These are phyloP conservation scores for Synanceia verrucosa DNA, from an alignment of 2,797 vertebrate genomes.

Conservation along the genomic window DNA sequence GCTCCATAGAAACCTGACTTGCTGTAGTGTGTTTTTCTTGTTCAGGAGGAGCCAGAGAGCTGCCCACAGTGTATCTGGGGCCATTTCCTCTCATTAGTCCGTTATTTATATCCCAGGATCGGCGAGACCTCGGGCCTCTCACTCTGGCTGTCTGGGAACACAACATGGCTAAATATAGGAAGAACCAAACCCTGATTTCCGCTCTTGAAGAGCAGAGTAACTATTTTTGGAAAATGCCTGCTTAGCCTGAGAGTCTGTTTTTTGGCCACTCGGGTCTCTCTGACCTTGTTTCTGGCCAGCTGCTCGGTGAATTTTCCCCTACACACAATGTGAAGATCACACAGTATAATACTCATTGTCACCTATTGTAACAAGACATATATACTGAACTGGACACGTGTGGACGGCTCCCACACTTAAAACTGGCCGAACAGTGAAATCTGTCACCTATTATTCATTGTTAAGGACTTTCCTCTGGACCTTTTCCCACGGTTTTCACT, in stretches of 20 bases:
- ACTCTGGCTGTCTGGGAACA: constrained; percentile 36
- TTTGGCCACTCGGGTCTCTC: constrained; percentile 47
- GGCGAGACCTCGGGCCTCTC: constrained; percentile 38
- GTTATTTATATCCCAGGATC: constrained; percentile 50
- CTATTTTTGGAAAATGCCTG: constrained; percentile 65
- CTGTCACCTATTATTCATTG: constrained; percentile 44
- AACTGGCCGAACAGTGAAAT: constrained; percentile 13
- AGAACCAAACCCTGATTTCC: constrained; percentile 57
- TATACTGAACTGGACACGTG: not conserved
- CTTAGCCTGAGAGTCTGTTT: constrained; percentile 45
- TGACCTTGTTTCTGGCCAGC: constrained; percentile 63
- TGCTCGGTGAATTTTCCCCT: constrained; percentile 21
- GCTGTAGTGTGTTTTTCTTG: not conserved
- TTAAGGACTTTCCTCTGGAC: not conserved
- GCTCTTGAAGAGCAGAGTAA: constrained; percentile 42
- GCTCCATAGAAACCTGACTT: not conserved
- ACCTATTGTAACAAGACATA: constrained; percentile 35
- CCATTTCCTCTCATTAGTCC: constrained; percentile 54
- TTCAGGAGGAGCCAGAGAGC: not conserved
- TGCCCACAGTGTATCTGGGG: constrained; percentile 20
- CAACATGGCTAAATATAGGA: constrained; percentile 67
- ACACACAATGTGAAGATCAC: constrained; percentile 46
- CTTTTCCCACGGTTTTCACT: constrained; percentile 35
- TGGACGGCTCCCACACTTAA: constrained; percentile 36
- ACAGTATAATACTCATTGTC: constrained; percentile 19